A percentile compares a stretch with the other conserved stretches of the same genome.
These are phyloP conservation scores for Tauraco hartlaubi DNA, from an alignment of 2,797 vertebrate genomes.

Conservation along the genomic window DNA sequence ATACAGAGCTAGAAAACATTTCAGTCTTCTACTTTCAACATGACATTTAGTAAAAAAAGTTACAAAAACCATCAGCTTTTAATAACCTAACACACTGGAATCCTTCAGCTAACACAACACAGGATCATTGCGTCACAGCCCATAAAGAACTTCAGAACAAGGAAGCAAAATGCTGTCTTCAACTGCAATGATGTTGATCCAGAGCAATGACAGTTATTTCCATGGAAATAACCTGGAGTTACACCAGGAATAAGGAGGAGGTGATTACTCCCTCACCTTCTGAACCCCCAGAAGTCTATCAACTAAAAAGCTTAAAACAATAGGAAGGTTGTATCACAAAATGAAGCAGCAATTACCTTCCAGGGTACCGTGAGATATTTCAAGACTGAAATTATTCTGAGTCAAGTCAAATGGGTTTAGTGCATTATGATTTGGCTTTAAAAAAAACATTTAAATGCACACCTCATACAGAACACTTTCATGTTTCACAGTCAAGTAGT, in stretches of 20 bases:
- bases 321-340: neutral
- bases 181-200: neutral
- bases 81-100: neutral
- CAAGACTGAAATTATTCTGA: neutral
- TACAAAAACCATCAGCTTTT: constrained; percentile 46
- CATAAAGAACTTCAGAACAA: neutral
- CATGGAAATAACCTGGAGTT: neutral
- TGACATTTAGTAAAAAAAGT: constrained; percentile 38
- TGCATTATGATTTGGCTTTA: constrained; percentile 39
- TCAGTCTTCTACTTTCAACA: neutral
- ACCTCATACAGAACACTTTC: neutral
- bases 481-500: neutral
- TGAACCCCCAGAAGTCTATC: neutral
- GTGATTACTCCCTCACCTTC: neutral
- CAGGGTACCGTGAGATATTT: neutral
- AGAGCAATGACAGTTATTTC: neutral
- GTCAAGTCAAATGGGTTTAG: neutral
- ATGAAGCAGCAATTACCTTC: constrained; percentile 29
- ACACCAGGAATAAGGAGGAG: neutral
- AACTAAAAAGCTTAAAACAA: neutral
- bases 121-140: neutral
- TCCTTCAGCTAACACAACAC: neutral
- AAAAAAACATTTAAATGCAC: constrained; percentile 25
- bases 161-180: neutral
- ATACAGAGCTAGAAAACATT: constrained; percentile 4